Conservation (phyloP, 2,888 invertebrate genomes). For the Timandra comae region DNA sequence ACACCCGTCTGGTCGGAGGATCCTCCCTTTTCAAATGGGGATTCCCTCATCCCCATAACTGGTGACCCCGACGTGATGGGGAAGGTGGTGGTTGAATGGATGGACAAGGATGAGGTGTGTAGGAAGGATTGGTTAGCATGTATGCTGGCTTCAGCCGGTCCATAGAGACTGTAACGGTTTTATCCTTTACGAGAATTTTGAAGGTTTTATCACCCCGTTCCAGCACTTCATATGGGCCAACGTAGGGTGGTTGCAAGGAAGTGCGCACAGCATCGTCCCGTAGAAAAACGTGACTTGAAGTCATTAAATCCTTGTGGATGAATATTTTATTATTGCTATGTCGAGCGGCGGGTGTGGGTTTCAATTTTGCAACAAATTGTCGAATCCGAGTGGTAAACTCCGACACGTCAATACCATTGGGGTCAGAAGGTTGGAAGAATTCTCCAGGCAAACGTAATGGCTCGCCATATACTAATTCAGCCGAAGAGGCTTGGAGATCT, state of each 20-base stretch:
- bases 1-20: too few relatives aligned
- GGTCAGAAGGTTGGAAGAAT: slow-evolving; percentile 8
- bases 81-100: too few relatives aligned
- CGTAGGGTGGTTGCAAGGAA: slow-evolving; percentile 11
- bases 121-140: neutral
- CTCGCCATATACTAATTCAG: slow-evolving; percentile 26
- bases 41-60: too few relatives aligned
- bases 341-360: slow-evolving; percentile 1
- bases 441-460: slow-evolving; percentile 26
- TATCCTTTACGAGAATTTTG: neutral
- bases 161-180: neutral
- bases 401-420: neutral
- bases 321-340: neutral
- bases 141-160: slow-evolving; percentile 25
- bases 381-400: slow-evolving; percentile 1
- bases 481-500: slow-evolving; percentile 20
- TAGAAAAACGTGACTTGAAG: slow-evolving; percentile 8
- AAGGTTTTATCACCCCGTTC: neutral
- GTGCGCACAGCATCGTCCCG: slow-evolving; percentile 9
- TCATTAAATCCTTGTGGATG: neutral
- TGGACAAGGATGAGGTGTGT: too few relatives aligned
- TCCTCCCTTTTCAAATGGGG: too few relatives aligned
- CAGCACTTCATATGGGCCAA: slow-evolving; percentile 8
- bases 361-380: neutral
- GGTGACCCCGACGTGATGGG: too few relatives aligned